Evolutionary conservation across 2,113 vertebrate genomes (phyloP).

Genomic region (Ifrita kowaldi): DNA sequence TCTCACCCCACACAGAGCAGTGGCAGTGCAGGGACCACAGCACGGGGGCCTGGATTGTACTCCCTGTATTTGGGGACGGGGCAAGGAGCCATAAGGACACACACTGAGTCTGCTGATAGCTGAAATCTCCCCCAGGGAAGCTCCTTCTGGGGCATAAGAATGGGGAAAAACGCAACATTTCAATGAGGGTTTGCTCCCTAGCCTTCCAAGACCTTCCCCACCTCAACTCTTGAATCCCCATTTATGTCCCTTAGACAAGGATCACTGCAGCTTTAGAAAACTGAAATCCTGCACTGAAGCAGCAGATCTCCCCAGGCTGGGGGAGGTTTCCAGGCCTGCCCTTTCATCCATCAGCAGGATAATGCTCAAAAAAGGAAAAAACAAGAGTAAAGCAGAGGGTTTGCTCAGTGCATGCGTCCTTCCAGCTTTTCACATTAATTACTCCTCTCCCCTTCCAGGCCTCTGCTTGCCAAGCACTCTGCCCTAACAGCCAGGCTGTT

Average conservation of each 20-base stretch:
- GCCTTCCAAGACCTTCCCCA: not conserved
- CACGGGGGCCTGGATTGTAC: rapidly evolving
- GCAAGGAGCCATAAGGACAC: rapidly evolving
- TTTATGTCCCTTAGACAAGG: not conserved
- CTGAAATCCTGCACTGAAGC: not conserved
- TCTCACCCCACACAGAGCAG: rapidly evolving
- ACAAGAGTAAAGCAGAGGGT: not conserved
- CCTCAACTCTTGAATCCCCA: not conserved
- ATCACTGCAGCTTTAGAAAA: not conserved
- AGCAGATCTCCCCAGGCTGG: not conserved
- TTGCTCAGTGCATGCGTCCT: not conserved
- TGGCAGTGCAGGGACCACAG: rapidly evolving
- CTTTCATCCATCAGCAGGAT: not conserved
- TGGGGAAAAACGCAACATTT: not conserved
- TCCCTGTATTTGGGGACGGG: rapidly evolving
- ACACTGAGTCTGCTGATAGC: rapidly evolving
- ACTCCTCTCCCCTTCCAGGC: not conserved
- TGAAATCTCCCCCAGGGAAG: not conserved
- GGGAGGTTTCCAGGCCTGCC: not conserved
- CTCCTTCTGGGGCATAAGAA: not conserved
- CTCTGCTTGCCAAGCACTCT: not conserved
- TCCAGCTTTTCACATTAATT: not conserved
- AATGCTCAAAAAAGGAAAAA: slow-evolving; percentile 15
- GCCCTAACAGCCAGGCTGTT: not conserved
- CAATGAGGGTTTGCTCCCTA: not conserved